A percentile compares a stretch with the other conserved stretches of the same genome.
phyloP scores from a whole-genome alignment of 1,140 invertebrate species.

The Cotesia chilonis region DNA sequence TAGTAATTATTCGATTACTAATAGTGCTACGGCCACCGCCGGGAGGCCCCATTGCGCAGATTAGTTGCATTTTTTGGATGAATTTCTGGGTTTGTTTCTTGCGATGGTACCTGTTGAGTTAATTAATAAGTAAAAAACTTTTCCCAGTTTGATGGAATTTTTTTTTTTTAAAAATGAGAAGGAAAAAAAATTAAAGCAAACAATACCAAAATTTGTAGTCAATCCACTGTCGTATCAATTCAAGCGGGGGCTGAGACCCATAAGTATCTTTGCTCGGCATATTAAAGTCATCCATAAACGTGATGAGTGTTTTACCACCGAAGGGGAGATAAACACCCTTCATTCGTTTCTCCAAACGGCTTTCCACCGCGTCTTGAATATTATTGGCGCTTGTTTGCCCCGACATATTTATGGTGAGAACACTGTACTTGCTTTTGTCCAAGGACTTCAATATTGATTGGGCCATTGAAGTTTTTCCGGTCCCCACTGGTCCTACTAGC shows the following conservation, averaged over 20 bases:
- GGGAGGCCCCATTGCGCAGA: slow-evolving; percentile 82
- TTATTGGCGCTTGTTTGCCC: slow-evolving; percentile 83
- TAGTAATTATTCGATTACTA: slow-evolving; percentile 77
- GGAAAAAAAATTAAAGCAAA: background rate
- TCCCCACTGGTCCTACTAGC: slow-evolving; percentile 81
- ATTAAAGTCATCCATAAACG: slow-evolving; percentile 90
- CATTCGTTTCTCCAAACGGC: slow-evolving; percentile 81
- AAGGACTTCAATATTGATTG: slow-evolving; percentile 73
- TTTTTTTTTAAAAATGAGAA: too few species aligned
- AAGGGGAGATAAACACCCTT: slow-evolving; percentile 81
- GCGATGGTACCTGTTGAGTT: slow-evolving; percentile 70
- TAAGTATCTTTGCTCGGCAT: slow-evolving; percentile 89
- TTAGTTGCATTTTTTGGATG: slow-evolving; percentile 77
- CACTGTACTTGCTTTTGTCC: slow-evolving; percentile 71
- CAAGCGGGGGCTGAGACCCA: slow-evolving; percentile 85
- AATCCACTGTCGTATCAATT: slow-evolving; percentile 84
- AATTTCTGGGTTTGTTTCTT: slow-evolving; percentile 78
- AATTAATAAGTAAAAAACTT: too few species aligned
- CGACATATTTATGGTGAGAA: slow-evolving; percentile 84
- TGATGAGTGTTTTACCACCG: slow-evolving; percentile 80
- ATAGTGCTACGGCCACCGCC: slow-evolving; percentile 82
- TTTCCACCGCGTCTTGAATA: slow-evolving; percentile 82
- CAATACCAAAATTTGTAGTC: slow-evolving; percentile 84
- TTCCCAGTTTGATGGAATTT: too few species aligned
- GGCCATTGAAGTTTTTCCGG: slow-evolving; percentile 82